Percentiles rank a stretch among this genome's conserved stretches.
These are phyloP conservation scores for Epirrhoe tristata DNA, from an alignment of 2,888 invertebrate species.

Conservation along the genomic window DNA sequence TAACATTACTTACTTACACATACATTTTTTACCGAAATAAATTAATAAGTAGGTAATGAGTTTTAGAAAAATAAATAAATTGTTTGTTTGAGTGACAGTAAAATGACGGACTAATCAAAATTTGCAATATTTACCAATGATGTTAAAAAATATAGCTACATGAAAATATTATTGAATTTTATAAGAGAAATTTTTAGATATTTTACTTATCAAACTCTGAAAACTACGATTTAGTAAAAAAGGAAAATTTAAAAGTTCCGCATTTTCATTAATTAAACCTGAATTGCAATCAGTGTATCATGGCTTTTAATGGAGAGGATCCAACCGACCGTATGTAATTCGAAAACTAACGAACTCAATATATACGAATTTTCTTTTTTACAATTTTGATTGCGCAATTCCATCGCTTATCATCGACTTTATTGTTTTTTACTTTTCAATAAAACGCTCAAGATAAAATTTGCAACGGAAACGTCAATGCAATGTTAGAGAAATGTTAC, in stretches of 20 bases:
- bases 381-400: constrained; percentile 56
- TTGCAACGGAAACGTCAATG: constrained; percentile 25
- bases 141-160: too few relatives aligned
- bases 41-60: neutral
- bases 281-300: neutral
- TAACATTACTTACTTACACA: too few relatives aligned
- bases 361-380: constrained; percentile 39
- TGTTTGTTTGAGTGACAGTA: too few relatives aligned
- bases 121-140: too few relatives aligned
- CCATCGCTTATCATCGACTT: constrained; percentile 65
- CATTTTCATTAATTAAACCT: too few relatives aligned
- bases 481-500: constrained; percentile 57
- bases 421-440: constrained; percentile 58
- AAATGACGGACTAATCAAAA: too few relatives aligned
- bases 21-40: constrained; percentile 1
- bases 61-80: neutral
- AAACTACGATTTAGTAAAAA: too few relatives aligned
- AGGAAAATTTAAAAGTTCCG: too few relatives aligned
- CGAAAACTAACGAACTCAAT: constrained; percentile 35
- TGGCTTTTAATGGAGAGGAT: neutral
- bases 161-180: too few relatives aligned
- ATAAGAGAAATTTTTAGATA: too few relatives aligned
- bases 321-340: constrained; percentile 26
- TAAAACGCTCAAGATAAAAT: constrained; percentile 53
- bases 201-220: too few relatives aligned